These are phyloP conservation scores for Styela plicata DNA, from an alignment of 23 tunicate species.

Conservation along the genomic window DNA sequence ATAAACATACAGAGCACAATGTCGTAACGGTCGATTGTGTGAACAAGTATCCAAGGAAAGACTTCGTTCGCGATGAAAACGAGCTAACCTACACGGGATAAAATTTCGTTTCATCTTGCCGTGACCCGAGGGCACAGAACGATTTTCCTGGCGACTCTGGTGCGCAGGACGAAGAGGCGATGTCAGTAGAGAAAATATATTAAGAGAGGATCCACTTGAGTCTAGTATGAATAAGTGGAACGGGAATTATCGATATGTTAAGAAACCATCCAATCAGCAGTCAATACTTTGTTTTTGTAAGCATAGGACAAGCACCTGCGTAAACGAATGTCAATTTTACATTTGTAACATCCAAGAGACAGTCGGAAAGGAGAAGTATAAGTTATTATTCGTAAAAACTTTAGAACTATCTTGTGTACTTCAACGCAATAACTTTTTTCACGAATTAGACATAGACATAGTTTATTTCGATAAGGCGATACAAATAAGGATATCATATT, in stretches of 20 bases:
- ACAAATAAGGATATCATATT: no score
- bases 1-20: neutral
- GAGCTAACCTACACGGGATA: conserved; percentile 6
- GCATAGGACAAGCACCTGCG: neutral
- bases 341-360: no score
- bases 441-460: no score
- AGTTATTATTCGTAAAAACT: no score
- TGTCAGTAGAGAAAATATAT: conserved; percentile 1
- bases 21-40: neutral
- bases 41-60: neutral
- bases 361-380: no score
- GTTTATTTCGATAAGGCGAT: no score
- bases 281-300: neutral
- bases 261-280: neutral
- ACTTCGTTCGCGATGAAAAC: neutral
- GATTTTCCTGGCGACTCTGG: conserved; percentile 16
- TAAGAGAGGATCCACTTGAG: neutral
- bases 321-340: no score
- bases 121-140: conserved; percentile 34
- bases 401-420: no score
- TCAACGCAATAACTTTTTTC: no score
- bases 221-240: neutral
- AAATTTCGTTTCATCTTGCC: conserved; percentile 35
- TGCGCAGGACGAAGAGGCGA: conserved; percentile 13
- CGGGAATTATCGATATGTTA: neutral